These are phyloP conservation scores for Bombus sibiricus DNA, from an alignment of 1,140 invertebrate species.

Conservation along the genomic window DNA sequence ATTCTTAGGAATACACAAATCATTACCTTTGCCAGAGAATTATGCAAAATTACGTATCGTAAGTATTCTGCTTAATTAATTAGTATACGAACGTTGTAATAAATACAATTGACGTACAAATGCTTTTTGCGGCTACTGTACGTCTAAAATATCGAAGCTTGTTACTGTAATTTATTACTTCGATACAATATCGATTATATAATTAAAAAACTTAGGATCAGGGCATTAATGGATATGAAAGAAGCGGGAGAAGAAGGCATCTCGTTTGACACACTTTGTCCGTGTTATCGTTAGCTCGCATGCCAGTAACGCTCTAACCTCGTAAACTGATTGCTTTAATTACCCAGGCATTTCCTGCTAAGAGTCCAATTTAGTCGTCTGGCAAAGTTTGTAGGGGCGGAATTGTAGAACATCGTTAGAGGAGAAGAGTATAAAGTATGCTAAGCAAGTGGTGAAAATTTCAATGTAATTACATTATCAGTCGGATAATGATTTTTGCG, in stretches of 20 bases:
- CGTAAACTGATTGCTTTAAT: conserved; percentile 72
- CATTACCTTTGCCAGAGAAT: too few relatives aligned
- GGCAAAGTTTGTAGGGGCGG: conserved; percentile 48
- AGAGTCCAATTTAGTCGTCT: conserved; percentile 69
- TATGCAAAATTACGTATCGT: too few relatives aligned
- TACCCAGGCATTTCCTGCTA: conserved; percentile 66
- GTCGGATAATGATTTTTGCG: too few relatives aligned
- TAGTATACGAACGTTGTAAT: too few relatives aligned
- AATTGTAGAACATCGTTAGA: conserved; percentile 4
- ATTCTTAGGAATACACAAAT: too few relatives aligned
- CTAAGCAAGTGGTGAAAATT: background rate
- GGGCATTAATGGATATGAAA: background rate
- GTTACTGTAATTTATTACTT: background rate
- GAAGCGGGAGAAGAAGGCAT: conserved; percentile 3
- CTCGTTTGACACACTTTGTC: conserved; percentile 16
- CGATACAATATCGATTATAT: conserved; percentile 11
- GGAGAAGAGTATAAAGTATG: conserved; percentile 3
- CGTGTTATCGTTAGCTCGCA: conserved; percentile 35
- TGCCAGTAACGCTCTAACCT: conserved; percentile 43
- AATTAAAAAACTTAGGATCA: background rate
- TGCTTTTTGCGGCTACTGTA: too few relatives aligned
- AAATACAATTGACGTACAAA: too few relatives aligned
- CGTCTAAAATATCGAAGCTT: too few relatives aligned
- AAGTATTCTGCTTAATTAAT: too few relatives aligned
- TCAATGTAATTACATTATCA: conserved; percentile 1